Percentiles rank a stretch among this genome's conserved stretches.
These are phyloP conservation scores for Pantelozetes paolii DNA, from an alignment of 2,888 invertebrate genomes.

Conservation along the genomic window DNA sequence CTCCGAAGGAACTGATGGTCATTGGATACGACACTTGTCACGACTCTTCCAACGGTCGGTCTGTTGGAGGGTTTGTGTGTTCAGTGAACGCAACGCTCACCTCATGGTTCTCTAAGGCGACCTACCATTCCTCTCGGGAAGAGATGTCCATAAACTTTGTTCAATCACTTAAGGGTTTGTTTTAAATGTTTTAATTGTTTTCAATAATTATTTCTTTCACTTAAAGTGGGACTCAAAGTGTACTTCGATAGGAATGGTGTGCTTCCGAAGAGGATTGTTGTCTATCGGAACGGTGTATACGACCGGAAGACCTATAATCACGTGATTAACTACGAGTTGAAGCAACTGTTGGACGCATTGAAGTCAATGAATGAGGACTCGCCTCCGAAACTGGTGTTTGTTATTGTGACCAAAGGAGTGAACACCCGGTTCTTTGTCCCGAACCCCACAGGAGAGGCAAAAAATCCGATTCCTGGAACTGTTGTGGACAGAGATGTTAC, in stretches of 20 bases:
- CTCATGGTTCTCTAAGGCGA: conserved; percentile 52
- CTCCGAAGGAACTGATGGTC: conserved; percentile 64
- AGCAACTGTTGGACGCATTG: conserved; percentile 50
- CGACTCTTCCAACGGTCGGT: conserved; percentile 52
- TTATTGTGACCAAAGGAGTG: conserved; percentile 84
- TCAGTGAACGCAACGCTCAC: conserved; percentile 54
- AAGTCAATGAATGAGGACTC: neutral
- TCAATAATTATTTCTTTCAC: conserved; percentile 51
- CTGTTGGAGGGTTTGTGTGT: conserved; percentile 61
- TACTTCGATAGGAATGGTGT: conserved; percentile 58
- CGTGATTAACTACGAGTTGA: conserved; percentile 73
- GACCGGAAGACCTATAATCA: conserved; percentile 81
- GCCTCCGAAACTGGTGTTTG: conserved; percentile 61
- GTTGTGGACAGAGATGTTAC: conserved; percentile 81
- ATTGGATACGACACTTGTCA: conserved; percentile 62
- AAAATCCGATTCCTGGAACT: conserved; percentile 74
- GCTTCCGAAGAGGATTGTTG: conserved; percentile 66
- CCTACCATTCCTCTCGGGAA: conserved; percentile 44
- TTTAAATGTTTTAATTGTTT: conserved; percentile 51
- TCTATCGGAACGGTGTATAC: conserved; percentile 92
- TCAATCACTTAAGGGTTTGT: too few species aligned
- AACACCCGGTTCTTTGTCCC: conserved; percentile 56
- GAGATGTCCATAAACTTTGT: conserved; percentile 44
- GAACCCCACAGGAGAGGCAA: conserved; percentile 46
- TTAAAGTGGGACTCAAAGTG: conserved; percentile 45